Conservation (phyloP, 2,888 invertebrate genomes). For the Pristionchus arcanus region DNA sequence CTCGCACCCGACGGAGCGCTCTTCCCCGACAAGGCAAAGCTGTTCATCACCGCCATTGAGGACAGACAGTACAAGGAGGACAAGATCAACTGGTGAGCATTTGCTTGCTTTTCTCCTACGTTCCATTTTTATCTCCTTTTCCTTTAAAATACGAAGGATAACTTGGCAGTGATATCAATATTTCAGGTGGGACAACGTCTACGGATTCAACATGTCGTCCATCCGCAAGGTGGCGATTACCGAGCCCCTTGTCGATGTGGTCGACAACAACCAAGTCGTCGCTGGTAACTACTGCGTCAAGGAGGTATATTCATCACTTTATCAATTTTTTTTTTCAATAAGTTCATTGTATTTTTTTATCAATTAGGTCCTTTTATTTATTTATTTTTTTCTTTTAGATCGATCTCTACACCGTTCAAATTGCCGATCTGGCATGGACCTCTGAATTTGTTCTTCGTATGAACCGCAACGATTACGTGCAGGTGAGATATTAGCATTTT, state of each 20-base stretch:
- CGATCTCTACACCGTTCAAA: conserved; percentile 97
- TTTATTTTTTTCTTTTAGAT: conserved; percentile 82
- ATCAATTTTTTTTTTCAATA: neutral
- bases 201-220: conserved; percentile 99
- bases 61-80: conserved; percentile 99
- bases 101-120: neutral
- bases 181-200: conserved; percentile 96
- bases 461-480: conserved; percentile 80
- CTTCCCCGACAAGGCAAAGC: conserved; percentile 93
- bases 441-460: conserved; percentile 84
- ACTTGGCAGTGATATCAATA: too few relatives aligned
- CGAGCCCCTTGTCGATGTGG: conserved; percentile 98
- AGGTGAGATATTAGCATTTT: conserved; percentile 51
- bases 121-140: too few relatives aligned
- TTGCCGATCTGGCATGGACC: conserved; percentile 93
- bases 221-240: conserved; percentile 97
- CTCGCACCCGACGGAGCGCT: conserved; percentile 89
- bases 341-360: neutral
- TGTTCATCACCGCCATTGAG: conserved; percentile 90
- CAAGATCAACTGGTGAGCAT: conserved; percentile 92
- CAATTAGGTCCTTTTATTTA: neutral
- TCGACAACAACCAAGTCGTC: conserved; percentile 98
- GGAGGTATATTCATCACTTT: conserved; percentile 77
- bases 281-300: conserved; percentile 95
- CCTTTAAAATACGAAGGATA: too few relatives aligned